phyloP scores from a whole-genome alignment of 2,797 vertebrate species.

The Megalops cyprinoides region DNA sequence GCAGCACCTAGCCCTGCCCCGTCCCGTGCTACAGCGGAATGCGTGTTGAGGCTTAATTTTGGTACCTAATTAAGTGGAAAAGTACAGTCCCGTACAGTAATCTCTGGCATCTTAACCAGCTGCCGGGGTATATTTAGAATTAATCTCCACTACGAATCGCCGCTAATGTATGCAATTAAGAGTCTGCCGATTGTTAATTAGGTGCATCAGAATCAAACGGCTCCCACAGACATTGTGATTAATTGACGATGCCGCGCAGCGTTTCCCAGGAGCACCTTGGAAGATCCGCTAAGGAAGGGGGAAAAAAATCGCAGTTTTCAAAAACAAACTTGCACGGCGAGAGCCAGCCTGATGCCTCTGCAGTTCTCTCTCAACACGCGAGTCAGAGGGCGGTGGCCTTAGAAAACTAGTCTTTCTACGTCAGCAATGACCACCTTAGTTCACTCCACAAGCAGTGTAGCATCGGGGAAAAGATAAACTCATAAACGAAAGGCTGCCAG shows the following conservation, averaged over 20 bases:
- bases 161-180: conserved; percentile 99
- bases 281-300: background rate
- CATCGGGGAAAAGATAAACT: no score
- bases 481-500: no score
- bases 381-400: background rate
- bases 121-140: conserved; percentile 98
- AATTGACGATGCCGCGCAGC: conserved; percentile 69
- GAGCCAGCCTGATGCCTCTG: background rate
- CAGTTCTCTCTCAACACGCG: background rate
- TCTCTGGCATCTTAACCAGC: conserved; percentile 89
- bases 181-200: conserved; percentile 99
- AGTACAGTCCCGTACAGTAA: conserved; percentile 88
- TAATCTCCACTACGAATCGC: conserved; percentile 98
- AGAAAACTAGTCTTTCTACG: no score
- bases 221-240: conserved; percentile 70
- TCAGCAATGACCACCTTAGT: no score
- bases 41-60: conserved; percentile 88
- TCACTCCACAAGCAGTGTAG: no score
- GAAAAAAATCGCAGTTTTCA: conserved; percentile 1
- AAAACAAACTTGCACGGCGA: conserved; percentile 8
- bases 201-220: conserved; percentile 87
- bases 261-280: conserved; percentile 40
- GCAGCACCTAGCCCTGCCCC: conserved; percentile 30
- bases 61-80: conserved; percentile 93
- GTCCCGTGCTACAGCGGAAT: conserved; percentile 75